Conservation (phyloP, 1,140 invertebrate genomes). For the Zaprionus capensis region DNA sequence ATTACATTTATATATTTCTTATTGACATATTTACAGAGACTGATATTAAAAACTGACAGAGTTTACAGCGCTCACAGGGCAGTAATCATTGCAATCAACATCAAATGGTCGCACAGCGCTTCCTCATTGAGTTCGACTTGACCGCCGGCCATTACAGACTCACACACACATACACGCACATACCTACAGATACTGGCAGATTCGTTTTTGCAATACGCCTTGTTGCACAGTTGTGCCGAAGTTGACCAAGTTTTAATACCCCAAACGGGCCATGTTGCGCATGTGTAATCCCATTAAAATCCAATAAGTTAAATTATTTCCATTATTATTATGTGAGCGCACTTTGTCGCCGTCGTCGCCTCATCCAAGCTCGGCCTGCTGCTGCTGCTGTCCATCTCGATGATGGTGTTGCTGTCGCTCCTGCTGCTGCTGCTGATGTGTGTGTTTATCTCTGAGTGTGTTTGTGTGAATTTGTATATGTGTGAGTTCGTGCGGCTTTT, state of each 20-base stretch:
- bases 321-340: constrained; percentile 82
- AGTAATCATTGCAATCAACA: constrained; percentile 57
- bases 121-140: constrained; percentile 30
- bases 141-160: constrained; percentile 22
- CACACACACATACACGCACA: constrained; percentile 4
- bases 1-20: background rate
- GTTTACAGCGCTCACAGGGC: background rate
- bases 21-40: background rate
- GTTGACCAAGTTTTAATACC: constrained; percentile 80
- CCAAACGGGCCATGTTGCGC: constrained; percentile 68
- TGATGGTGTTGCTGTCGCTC: constrained; percentile 38
- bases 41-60: constrained; percentile 27
- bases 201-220: background rate
- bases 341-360: constrained; percentile 57
- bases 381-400: background rate
- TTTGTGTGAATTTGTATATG: constrained; percentile 10
- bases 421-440: constrained; percentile 44
- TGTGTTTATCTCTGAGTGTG: constrained; percentile 59
- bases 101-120: constrained; percentile 38
- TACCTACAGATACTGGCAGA: background rate
- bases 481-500: constrained; percentile 48
- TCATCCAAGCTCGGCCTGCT: constrained; percentile 48
- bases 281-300: constrained; percentile 84
- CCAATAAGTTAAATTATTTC: constrained; percentile 84
- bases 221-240: constrained; percentile 50